Percentiles rank a stretch among this genome's conserved stretches.
phyloP scores from a whole-genome alignment of 2,113 vertebrate species.

The Trinectes maculatus region DNA sequence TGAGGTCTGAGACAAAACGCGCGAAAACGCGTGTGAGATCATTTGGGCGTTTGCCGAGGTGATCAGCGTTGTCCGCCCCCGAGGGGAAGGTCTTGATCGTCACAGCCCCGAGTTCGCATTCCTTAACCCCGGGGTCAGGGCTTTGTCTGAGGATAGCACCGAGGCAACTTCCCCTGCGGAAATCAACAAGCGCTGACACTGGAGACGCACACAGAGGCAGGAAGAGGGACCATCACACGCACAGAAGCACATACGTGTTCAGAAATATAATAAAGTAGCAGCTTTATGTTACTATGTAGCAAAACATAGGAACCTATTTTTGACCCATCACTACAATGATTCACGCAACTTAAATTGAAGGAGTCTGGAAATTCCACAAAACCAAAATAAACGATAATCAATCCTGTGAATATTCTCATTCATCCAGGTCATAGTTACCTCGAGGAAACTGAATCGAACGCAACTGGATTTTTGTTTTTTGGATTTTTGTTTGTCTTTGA shows the following conservation, averaged over 20 bases:
- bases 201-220: conserved; percentile 64
- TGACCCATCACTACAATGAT: no score
- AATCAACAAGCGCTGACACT: conserved; percentile 72
- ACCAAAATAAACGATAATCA: no score
- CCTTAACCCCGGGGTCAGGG: conserved; percentile 80
- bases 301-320: no score
- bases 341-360: no score
- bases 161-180: conserved; percentile 80
- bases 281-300: no score
- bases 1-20: conserved; percentile 4
- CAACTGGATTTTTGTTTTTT: no score
- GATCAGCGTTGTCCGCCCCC: conserved; percentile 59
- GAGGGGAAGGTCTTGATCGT: conserved; percentile 72
- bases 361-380: no score
- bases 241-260: conserved; percentile 28
- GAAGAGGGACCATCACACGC: conserved; percentile 54
- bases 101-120: conserved; percentile 79
- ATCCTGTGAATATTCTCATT: no score
- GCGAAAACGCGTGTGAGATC: conserved; percentile 48
- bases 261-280: no score
- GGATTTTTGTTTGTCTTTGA: no score
- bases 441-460: no score
- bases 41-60: conserved; percentile 67
- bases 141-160: conserved; percentile 77
- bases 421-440: no score